Conservation (phyloP, 2,113 vertebrate genomes). For the Odontophorus gujanensis region DNA sequence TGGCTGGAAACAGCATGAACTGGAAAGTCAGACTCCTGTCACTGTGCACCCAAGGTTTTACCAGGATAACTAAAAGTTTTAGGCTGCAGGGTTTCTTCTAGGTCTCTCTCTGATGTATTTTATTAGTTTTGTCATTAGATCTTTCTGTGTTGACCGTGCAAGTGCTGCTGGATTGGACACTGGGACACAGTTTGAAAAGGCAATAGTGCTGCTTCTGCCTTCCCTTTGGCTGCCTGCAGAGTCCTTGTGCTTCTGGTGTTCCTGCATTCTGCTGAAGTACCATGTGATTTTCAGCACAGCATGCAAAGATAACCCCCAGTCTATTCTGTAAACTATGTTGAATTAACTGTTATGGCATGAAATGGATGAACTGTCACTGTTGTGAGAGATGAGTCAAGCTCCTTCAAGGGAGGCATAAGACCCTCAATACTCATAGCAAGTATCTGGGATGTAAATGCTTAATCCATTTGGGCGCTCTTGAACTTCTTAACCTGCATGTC, state of each 20-base stretch:
- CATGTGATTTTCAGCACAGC: background rate
- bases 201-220: background rate
- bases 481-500: background rate
- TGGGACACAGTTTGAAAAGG: background rate
- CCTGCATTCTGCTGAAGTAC: background rate
- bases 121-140: background rate
- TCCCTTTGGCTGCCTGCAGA: background rate
- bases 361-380: background rate
- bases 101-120: background rate
- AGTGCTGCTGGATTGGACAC: accelerated
- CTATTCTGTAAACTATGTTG: background rate
- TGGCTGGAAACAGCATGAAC: background rate
- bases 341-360: background rate
- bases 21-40: conserved; percentile 19
- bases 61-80: background rate
- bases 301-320: background rate
- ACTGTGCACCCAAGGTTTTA: background rate
- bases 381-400: background rate
- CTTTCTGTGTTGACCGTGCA: background rate
- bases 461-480: background rate
- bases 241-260: background rate
- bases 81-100: background rate
- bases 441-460: background rate
- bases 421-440: background rate
- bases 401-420: background rate